Evolutionary conservation across 1,140 invertebrate species (phyloP), one percentile per base, ranked within the genome.

Genomic region (Tetramorium alpestre): DNA sequence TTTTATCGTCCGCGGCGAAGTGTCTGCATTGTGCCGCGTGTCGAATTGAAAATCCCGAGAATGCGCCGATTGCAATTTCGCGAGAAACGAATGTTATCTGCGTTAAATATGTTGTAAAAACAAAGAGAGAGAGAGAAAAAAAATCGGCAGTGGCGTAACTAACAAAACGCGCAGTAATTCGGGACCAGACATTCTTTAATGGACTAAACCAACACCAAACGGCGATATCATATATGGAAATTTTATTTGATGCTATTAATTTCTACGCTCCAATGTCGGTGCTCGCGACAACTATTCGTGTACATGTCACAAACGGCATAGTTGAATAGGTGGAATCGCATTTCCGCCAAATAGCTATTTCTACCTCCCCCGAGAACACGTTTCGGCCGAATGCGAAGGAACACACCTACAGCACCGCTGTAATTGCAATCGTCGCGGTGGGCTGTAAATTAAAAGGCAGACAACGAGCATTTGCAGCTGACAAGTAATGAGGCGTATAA

Each of bases 401-500:
- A 28, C 41, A 38, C 69, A 60, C 25, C 54, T 25, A 41, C 44
- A 38, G 18, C 49, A 6, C 72, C 51, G 72, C 65, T 84, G 77
- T 76, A 90, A 87, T 89, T 60, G 72, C 89, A 69, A 90, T 84
- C 85, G 77, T 38, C 80, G 56, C 62, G 81, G 86, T 60, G 70
- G 89, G 84, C 89, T 92, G 90, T 91, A 93, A 93, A 93, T 93
- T 91, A 93, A 93, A 93, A 93, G 89, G 85, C 85, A 86, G 88
- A 90, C 85, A 92, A 90, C 87, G 92, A 90, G 87, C 90, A 87
- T 89, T 88, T 93, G 92, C 85, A 92, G 84, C 91, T 93, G 92
- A 93, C 92, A 91, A 92, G 90, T 93, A 94, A 93, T 94, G 93
- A 94, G 93, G 89, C 93, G 91, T 92, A 93, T 94, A 93, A 93